Base-by-base conservation (phyloP, 2,113 vertebrate genomes). In the Colistium nudipinnis region DNA sequence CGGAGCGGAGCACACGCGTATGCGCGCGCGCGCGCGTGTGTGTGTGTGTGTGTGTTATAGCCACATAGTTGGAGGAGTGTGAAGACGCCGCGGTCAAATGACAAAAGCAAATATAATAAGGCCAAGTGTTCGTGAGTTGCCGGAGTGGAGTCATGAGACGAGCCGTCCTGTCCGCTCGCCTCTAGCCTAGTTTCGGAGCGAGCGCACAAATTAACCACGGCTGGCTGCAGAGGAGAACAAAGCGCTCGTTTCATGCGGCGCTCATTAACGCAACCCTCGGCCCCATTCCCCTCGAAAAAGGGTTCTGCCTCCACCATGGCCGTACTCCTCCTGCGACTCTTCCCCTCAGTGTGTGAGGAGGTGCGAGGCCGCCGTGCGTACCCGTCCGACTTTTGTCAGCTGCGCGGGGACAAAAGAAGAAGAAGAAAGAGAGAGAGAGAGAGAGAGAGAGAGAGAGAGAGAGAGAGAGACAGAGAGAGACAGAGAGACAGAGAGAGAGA, bases 201-300 rank as follows among this genome's bases (percentile, higher is more conserved):
- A 63, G 80, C 78, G 51, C 84, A 76, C 81, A 66, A 70, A 89
- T 90, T 69, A 87, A 63, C 19, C 78, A 88, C 84, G 86, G 84
- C 79, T 87, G 82, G 87, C 90, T 88, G 87, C 85, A 75, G 83
- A 74, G 54, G 82, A 89, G 90, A 90, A 91, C 90, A 91, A 91
- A 91, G 89, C 90, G 64, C 6, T 80, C 83, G 87, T 85, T 91
- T 91, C 88, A 89, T 87, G 85, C 85, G 76, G 77, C 73, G 82
- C 78, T 86, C 77, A 81, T 83, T 85, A 83, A 80, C 72, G 75
- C 85, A 68, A 25, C 69, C 62, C 55, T 73, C 30, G 30, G 20
- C 35, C 67, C 60, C 10, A 49, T 14, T 38, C 33, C 38, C 20
- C 30, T 22, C n/a, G 24, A 38, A 74, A 71, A 69, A 9, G n/a